phyloP scores from a whole-genome alignment of 1,140 invertebrate species.

The Scaptodrosophila lebanonensis region DNA sequence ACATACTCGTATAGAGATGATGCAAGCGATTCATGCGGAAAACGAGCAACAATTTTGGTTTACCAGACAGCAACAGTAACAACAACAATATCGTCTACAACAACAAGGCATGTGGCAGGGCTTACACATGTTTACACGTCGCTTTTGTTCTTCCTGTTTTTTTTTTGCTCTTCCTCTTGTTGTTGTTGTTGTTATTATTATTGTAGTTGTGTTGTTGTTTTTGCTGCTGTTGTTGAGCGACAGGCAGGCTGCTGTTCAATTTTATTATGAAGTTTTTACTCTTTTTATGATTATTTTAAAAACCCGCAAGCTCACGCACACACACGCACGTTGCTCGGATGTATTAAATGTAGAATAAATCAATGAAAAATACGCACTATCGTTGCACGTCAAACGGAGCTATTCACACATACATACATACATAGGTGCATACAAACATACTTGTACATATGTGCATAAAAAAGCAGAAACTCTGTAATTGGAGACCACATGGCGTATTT shows the following conservation, averaged over 20 bases:
- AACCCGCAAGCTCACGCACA: no score
- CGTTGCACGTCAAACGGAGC: no score
- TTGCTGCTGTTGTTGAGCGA: conserved; percentile 11
- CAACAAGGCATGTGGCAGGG: conserved; percentile 29
- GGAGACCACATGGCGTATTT: no score
- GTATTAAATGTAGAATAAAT: no score
- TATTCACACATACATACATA: no score
- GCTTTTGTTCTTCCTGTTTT: conserved; percentile 25
- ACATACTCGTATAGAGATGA: conserved; percentile 63
- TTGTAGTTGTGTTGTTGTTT: conserved; percentile 15
- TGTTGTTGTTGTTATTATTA: conserved; percentile 27
- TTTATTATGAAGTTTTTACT: conserved; percentile 55
- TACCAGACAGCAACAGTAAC: conserved; percentile 60
- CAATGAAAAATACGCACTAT: no score
- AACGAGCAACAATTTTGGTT: conserved; percentile 74
- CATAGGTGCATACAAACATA: no score
- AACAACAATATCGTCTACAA: conserved; percentile 29
- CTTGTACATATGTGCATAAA: no score
- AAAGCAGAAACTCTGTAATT: no score
- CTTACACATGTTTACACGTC: conserved; percentile 68
- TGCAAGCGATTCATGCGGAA: conserved; percentile 73
- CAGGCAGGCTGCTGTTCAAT: conserved; percentile 49
- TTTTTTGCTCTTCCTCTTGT: no score
- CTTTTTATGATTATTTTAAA: conserved; percentile 35
- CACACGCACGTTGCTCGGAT: no score